Evolutionary conservation across 2,888 invertebrate genomes (phyloP).

Genomic region (Cetonia aurata): DNA sequence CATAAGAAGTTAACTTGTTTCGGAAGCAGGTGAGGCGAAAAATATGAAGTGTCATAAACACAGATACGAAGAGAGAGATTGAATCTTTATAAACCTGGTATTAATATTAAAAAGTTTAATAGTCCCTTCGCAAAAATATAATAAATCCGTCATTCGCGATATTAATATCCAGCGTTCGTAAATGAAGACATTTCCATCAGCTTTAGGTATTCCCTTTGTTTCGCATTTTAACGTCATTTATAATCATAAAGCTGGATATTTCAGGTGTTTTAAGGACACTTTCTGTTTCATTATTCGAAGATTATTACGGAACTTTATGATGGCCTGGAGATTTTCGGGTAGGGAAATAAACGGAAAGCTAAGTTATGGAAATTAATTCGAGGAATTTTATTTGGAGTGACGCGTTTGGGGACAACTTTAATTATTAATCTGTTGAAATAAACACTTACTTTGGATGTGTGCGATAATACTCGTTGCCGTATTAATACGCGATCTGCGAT

Average conservation of each 20-base stretch:
- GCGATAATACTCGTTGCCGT: too few species aligned
- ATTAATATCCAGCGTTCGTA: constrained; percentile 26
- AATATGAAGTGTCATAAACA: constrained; percentile 8
- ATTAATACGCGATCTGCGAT: too few species aligned
- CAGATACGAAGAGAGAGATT: not conserved
- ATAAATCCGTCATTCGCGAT: constrained; percentile 35
- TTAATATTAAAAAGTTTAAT: constrained; percentile 40
- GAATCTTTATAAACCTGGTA: constrained; percentile 8
- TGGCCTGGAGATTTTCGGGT: not conserved
- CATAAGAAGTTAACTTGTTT: too few species aligned
- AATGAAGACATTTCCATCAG: constrained; percentile 20
- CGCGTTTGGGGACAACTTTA: constrained; percentile 26
- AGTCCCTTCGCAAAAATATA: constrained; percentile 32
- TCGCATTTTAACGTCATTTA: constrained; percentile 36
- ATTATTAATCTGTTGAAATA: constrained; percentile 22
- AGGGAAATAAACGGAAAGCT: constrained; percentile 27
- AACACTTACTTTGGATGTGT: constrained; percentile 11
- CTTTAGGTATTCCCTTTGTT: constrained; percentile 27
- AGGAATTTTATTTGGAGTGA: constrained; percentile 32
- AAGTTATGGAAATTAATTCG: constrained; percentile 39
- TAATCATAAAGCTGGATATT: constrained; percentile 38
- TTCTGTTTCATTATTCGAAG: constrained; percentile 34
- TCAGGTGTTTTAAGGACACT: constrained; percentile 37
- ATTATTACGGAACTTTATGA: constrained; percentile 36
- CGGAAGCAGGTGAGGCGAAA: not conserved